Conservation (phyloP, 1,140 invertebrate species). For the Brachionus paranguensis region DNA sequence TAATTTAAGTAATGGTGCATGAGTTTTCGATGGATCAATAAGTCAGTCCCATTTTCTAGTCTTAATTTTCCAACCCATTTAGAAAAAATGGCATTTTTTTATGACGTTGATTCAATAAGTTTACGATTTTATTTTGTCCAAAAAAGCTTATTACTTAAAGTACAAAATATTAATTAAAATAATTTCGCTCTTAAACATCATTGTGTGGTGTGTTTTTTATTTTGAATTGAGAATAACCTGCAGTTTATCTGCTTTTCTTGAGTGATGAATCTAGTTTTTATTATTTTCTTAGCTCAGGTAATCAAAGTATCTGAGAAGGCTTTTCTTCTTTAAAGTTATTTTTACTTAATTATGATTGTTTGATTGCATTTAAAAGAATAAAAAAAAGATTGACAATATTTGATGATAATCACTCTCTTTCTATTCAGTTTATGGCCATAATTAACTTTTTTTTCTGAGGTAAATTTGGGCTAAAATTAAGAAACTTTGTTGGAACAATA, state of each 20-base stretch:
- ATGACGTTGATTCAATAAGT: background rate
- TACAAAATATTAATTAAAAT: conserved; percentile 4
- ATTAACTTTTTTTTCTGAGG: conserved; percentile 24
- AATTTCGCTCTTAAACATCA: background rate
- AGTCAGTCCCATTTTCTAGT: background rate
- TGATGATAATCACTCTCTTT: conserved; percentile 28
- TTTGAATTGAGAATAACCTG: background rate
- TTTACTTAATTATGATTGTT: background rate
- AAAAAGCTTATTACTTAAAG: conserved; percentile 14
- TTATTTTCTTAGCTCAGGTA: conserved; percentile 5
- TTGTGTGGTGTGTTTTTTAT: background rate
- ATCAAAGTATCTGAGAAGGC: background rate
- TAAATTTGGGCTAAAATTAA: background rate
- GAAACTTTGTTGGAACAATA: conserved; percentile 11
- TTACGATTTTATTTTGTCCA: conserved; percentile 3
- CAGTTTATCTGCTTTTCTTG: background rate
- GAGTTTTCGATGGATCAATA: background rate
- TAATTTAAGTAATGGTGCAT: background rate
- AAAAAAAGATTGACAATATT: conserved; percentile 33
- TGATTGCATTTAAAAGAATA: conserved; percentile 9
- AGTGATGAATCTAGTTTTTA: background rate
- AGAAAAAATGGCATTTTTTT: background rate
- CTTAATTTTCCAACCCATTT: background rate
- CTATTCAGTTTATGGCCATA: conserved; percentile 6
- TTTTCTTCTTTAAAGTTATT: background rate